Base-by-base conservation (phyloP, 2,888 invertebrate genomes). In the Drosophila anceps region DNA sequence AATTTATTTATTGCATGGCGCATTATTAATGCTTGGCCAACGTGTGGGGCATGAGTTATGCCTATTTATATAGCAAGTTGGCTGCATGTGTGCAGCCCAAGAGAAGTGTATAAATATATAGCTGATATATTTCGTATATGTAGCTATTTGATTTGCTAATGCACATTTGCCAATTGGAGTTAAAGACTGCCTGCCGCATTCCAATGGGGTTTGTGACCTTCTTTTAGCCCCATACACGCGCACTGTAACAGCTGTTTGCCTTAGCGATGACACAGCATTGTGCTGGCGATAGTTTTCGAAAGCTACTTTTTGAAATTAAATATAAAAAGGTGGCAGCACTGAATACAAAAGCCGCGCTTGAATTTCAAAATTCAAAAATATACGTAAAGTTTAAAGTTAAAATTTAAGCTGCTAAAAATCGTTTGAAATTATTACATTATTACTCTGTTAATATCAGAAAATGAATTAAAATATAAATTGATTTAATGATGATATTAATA, bases 141-240 rank as follows among this genome's bases (percentile, higher is more conserved):
- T 60, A 60, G 54, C 37, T 20, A 35, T 44, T 20, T 41, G 41
- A 50, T 18, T 31, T 24, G 46, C 41, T 31, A 59, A 37, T 50
- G 46, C 44, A 59, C 35, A 67, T 67, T 78, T 68, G 35, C 44
- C 68, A 62, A 78, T 75, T 68, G 33, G 24, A 63, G 46, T 65
- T 58, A 35, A 65, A 61, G 54, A 44, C 41, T 64, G 59, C 68
- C 31, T 69, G 59, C 41, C 70, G 70, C 74, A 84, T 86, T 77
- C 77, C 84, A 80, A 82, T 82, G 72, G 77, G 86, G 75, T 75
- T 84, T 84, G 84, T 75, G 82, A 84, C 84, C 86, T 83, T 81
- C 81, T 63, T 50, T 44, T 58, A 39, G 51, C 39, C 53, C 43
- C 31, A 54, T 53, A 54, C 81, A 66, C 67, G 76, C 69, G 74